Base-by-base conservation (phyloP, 2,888 invertebrate genomes). In the Aspidapion aeneum region DNA sequence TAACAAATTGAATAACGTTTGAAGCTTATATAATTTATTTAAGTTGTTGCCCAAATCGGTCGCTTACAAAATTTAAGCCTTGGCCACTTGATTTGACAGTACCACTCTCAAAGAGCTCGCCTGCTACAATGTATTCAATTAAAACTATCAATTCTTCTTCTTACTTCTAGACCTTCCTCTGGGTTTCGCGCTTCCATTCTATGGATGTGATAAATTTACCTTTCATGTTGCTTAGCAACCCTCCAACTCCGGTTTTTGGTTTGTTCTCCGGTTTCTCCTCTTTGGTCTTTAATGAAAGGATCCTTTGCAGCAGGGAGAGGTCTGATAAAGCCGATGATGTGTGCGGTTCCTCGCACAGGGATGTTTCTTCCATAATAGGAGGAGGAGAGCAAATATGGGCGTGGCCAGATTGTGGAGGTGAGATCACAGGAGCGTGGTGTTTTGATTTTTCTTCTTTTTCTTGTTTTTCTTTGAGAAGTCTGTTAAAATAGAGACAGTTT, bases 381-480 rank as follows among this genome's bases (percentile, higher is more conserved):
- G 85, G 78, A 70, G 86, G 86, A 5, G 71, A 69, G 17, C 67
- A 56, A 66, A 86, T 81, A 74, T 85, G 85, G 66, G 85, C 73
- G n/a, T n/a, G n/a, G n/a, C n/a, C n/a, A 54, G 76, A 85, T 64
- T 87, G 85, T 63, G 88, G 87, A 60, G 83, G 85, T 65, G 87
- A 82, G 76, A 86, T 84, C 20, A 81, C 74, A 67, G 83, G 81
- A 70, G 80, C 79, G 74, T 79, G 60, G 78, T 82, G 78, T 73
- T 84, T 84, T 66, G 81, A 82, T 35, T 80, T 80, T 73, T 85
- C 85, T 77, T 86, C 86, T 73, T 83, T 82, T 72, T 85, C 85
- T 78, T 94, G 93, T 78, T 93, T 93, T 77, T 94, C 93, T 78
- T 93, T 93, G 0, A 94, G 83, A 54, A 94, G 81, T 73, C 91